A percentile compares a stretch with the other conserved stretches of the same genome.
These are phyloP conservation scores for Antheraea pernyi DNA, from an alignment of 1,140 invertebrate species.

Conservation along the genomic window DNA sequence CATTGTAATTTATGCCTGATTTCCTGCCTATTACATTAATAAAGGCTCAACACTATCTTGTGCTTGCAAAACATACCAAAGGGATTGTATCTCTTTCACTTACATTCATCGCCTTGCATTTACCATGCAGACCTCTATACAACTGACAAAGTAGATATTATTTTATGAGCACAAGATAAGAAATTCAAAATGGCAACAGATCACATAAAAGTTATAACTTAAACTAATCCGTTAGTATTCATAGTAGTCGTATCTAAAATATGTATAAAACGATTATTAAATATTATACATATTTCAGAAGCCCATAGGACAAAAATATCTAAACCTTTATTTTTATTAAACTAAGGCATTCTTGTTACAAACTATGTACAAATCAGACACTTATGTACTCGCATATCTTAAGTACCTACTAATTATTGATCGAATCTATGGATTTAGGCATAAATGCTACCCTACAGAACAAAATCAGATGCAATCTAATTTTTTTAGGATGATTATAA, in stretches of 20 bases:
- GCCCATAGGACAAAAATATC: conserved; percentile 5
- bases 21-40: conserved; percentile 59
- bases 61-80: conserved; percentile 62
- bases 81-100: conserved; percentile 49
- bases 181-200: conserved; percentile 54
- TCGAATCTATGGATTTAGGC: not conserved
- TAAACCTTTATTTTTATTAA: not conserved
- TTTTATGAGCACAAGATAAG: conserved; percentile 61
- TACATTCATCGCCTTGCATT: conserved; percentile 71
- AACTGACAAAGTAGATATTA: conserved; percentile 57
- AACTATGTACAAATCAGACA: conserved; percentile 9
- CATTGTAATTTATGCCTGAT: conserved; percentile 67
- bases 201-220: conserved; percentile 37
- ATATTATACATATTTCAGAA: not conserved
- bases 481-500: too few species aligned
- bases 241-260: not conserved
- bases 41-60: conserved; percentile 55
- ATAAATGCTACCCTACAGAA: not conserved
- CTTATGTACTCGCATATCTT: not conserved
- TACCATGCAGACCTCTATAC: conserved; percentile 66
- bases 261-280: not conserved
- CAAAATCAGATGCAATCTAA: too few species aligned
- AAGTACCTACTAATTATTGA: conserved; percentile 1
- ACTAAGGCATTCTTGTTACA: not conserved
- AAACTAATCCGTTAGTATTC: not conserved